phyloP scores from a whole-genome alignment of 2,113 vertebrate genomes.

The Protobothrops flavoviridis region DNA sequence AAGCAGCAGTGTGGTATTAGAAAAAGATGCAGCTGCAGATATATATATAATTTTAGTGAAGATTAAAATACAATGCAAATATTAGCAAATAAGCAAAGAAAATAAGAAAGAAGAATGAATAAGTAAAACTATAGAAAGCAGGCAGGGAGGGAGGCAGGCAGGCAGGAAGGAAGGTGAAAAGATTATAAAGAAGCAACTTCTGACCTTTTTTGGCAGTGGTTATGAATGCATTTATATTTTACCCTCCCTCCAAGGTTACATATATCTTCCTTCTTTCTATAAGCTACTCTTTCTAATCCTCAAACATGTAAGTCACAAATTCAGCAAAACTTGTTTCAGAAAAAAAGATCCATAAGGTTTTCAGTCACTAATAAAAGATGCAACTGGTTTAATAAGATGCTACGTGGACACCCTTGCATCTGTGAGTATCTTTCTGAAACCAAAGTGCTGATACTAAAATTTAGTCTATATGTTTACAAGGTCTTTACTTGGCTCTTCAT shows the following conservation, averaged over 20 bases:
- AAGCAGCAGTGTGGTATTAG: background rate
- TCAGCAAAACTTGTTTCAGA: background rate
- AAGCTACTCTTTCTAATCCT: background rate
- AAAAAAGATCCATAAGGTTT: background rate
- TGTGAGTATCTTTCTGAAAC: background rate
- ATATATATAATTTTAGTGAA: background rate
- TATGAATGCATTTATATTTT: background rate
- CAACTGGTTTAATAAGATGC: background rate
- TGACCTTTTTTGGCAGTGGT: background rate
- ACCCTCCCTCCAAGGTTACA: background rate
- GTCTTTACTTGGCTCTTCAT: background rate
- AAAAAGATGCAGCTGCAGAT: background rate
- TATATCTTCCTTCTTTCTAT: background rate
- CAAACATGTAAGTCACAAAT: background rate
- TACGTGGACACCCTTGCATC: background rate
- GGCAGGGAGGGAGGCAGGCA: background rate
- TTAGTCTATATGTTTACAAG: slow-evolving; percentile 1
- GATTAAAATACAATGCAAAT: background rate
- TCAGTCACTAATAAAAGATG: background rate
- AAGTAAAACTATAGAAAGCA: background rate
- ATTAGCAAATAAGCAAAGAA: background rate
- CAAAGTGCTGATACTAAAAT: background rate
- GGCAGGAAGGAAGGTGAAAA: background rate
- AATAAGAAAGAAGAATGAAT: background rate
- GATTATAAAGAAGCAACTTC: background rate